Evolutionary conservation across 2,113 vertebrate species (phyloP).

Genomic region (Percopsis transmontana): DNA sequence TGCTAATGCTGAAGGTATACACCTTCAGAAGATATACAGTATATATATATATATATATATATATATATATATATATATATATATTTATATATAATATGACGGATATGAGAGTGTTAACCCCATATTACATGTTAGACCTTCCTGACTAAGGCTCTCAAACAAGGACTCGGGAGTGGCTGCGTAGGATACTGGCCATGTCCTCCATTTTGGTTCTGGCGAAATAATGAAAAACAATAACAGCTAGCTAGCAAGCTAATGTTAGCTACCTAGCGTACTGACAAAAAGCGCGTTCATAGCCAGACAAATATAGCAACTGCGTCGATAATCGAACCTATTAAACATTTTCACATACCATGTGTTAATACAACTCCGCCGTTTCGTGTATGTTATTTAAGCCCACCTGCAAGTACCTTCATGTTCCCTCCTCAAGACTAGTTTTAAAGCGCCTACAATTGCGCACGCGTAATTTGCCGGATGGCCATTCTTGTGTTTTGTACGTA

Average conservation of each 20-base stretch:
- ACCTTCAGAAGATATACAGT: background rate
- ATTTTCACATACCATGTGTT: background rate
- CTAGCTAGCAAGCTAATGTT: slow-evolving; percentile 63
- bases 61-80: too few relatives aligned
- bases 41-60: too few relatives aligned
- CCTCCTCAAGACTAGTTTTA: slow-evolving; percentile 75
- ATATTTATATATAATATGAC: background rate
- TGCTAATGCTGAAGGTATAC: too few relatives aligned
- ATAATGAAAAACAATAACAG: slow-evolving; percentile 77
- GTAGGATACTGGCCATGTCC: slow-evolving; percentile 61
- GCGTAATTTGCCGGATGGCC: slow-evolving; percentile 49
- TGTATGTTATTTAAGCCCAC: slow-evolving; percentile 31
- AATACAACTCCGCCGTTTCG: slow-evolving; percentile 12
- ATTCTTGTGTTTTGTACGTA: slow-evolving; percentile 55
- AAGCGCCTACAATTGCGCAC: slow-evolving; percentile 66
- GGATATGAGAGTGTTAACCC: background rate
- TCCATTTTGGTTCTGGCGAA: slow-evolving; percentile 73
- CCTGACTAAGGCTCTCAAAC: slow-evolving; percentile 9
- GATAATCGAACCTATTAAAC: rapidly evolving
- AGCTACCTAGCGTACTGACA: slow-evolving; percentile 31
- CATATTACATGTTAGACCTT: background rate
- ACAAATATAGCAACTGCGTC: rapidly evolving
- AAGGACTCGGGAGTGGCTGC: slow-evolving; percentile 69
- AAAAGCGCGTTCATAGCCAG: background rate
- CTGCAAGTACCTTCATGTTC: slow-evolving; percentile 66